Evolutionary conservation across 1,140 invertebrate species (phyloP), one percentile per base, ranked within the genome.

Genomic region (Pentalonia nigronervosa): DNA sequence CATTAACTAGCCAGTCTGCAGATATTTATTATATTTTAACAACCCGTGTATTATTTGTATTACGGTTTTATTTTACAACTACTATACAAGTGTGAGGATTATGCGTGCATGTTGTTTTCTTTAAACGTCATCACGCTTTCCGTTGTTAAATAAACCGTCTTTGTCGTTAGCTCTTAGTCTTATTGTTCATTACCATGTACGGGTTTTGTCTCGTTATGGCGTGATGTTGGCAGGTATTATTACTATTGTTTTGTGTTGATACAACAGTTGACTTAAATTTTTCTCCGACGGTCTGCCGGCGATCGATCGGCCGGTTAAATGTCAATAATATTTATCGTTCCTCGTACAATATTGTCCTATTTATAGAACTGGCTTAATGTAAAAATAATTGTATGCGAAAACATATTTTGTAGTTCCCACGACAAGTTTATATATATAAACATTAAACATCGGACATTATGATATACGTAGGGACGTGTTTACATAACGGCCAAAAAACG

Each of bases 381-480:
- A 76, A 76, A n/a, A 20, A 76, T 76, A 76, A 76, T 76, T n/a
- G 30, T 67, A 20, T 83, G 36, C 34, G 76, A 83, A 23, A 36
- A 83, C 34, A 34, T 81, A 7, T 23, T n/a, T 47, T 50, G 30
- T 48, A 17, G 47, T 88, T 53, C 36, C 34, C n/a, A 88, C 30
- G 25, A 21, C 50, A 67, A 67, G 60, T 53, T 23, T 53, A 41
- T 41, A 41, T 41, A 41, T 41, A 41, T 41, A 41, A 2, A 41
- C 4, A 41, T 7, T 67, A n/a, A 76, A n/a, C 60, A 30, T 76
- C 14, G 60, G n/a, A 30, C 60, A 14, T 67, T 67, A 67, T 67
- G n/a, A 60, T 56, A 56, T n/a, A 53, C 50, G 50, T 53, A n/a
- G 60, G 60, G 60, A 76, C n/a, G n/a, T 90, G 89, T 90, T 90